Conservation (phyloP, 2,113 vertebrate species). For the Prionailurus bengalensis region DNA sequence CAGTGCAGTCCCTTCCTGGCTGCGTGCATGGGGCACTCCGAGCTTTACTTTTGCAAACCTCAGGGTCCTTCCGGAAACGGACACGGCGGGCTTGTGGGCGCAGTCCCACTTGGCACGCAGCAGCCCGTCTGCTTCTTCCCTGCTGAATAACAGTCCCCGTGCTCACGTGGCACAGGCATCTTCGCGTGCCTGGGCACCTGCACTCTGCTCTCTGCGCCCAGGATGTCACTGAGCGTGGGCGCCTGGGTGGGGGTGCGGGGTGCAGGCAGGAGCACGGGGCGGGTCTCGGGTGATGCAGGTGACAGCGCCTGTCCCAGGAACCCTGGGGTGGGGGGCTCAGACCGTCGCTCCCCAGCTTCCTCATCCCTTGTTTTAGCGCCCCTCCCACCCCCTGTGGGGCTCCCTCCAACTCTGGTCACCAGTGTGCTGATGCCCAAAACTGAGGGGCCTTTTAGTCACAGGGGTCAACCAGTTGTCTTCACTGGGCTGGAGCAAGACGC, state of each 20-base stretch:
- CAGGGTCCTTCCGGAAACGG: not conserved
- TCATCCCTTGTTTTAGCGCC: not conserved
- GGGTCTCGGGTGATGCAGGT: not conserved
- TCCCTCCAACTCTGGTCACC: not conserved
- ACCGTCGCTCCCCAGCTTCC: not conserved
- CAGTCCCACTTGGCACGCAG: rapidly evolving
- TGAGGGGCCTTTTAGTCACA: not conserved
- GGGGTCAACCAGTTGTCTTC: not conserved
- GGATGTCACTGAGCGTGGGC: not conserved
- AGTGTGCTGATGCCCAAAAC: not conserved
- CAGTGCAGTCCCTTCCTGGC: not conserved
- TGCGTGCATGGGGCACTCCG: rapidly evolving
- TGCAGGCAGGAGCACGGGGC: not conserved
- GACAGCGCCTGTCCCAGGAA: not conserved
- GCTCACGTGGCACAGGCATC: not conserved
- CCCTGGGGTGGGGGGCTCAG: not conserved
- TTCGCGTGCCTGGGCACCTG: not conserved
- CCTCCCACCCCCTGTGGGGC: not conserved
- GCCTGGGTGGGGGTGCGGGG: not conserved
- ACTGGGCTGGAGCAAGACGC: not conserved
- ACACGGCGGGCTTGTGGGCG: rapidly evolving
- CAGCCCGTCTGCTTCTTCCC: not conserved
- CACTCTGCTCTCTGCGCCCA: not conserved
- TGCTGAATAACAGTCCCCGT: not conserved
- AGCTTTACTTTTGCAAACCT: not conserved